Evolutionary conservation across 2,888 invertebrate species (phyloP).

Genomic region (Diarsia mendica): DNA sequence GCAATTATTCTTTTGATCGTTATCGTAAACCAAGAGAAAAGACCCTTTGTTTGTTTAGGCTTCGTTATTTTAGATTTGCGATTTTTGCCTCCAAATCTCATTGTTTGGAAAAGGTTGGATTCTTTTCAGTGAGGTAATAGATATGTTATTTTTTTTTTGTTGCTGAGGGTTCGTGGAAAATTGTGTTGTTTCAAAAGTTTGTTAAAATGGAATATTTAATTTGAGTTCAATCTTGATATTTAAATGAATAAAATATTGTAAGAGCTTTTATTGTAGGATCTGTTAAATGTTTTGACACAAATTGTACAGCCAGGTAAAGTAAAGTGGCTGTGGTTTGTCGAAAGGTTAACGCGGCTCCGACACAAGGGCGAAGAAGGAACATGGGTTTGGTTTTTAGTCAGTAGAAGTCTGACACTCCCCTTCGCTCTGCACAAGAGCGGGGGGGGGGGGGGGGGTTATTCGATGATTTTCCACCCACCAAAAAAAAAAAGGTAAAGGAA

Average conservation of each 20-base stretch:
- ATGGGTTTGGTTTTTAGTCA: too few species aligned
- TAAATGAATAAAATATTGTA: neutral
- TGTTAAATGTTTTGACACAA: neutral
- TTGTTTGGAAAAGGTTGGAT: constrained; percentile 36
- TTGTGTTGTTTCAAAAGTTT: constrained; percentile 5
- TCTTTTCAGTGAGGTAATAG: constrained; percentile 35
- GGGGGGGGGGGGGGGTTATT: too few species aligned
- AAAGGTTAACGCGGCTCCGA: too few species aligned
- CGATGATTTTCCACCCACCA: too few species aligned
- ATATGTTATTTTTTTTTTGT: constrained; percentile 40
- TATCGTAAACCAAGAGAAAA: constrained; percentile 51
- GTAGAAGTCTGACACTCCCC: too few species aligned
- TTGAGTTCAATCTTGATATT: constrained; percentile 2
- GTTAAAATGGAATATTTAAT: constrained; percentile 12
- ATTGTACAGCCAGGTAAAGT: too few species aligned
- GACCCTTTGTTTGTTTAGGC: constrained; percentile 58
- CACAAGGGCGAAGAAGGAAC: too few species aligned
- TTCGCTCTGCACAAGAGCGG: too few species aligned
- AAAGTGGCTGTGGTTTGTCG: too few species aligned
- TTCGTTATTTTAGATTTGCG: constrained; percentile 61
- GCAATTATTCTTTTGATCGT: constrained; percentile 60
- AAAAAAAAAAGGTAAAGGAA: too few species aligned
- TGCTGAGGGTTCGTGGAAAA: neutral
- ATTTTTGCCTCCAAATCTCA: constrained; percentile 47
- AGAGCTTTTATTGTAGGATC: neutral